Base-by-base conservation (phyloP, 1,140 invertebrate genomes). In the Bactericera cockerelli region DNA sequence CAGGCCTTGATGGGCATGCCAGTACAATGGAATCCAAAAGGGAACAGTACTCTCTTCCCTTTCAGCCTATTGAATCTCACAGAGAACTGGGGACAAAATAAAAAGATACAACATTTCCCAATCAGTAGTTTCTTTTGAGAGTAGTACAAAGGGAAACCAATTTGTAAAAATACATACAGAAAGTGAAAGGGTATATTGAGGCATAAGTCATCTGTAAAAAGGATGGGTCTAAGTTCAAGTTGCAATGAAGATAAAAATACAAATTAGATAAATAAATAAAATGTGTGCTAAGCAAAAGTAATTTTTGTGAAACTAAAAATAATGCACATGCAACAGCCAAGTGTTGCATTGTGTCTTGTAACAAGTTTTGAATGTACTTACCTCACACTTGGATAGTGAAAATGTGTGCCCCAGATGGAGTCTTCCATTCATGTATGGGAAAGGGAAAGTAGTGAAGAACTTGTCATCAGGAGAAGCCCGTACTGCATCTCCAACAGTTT, bases 351-450 rank as follows among this genome's bases (percentile, higher is more conserved):
- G n/a, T n/a, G n/a, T n/a, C n/a, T n/a, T n/a, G 28, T 31, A 31
- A 31, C 13, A 31, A 13, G 28, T 31, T 31, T 31, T 13, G 13
- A 6, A 13, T 31, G 13, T 4, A 62, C 26, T 62, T 75, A 82
- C 80, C 69, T 98, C 95, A 73, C 90, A 93, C 79, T 99, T 99
- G 36, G 93, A 94, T 26, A 98, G 69, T 14, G 93, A 90, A 77
- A 99, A 99, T 6, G 92, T 93, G 71, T 99, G 97, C 0, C 97
- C 97, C 55, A 99, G 75, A 79, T 99, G 97, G 57, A 99, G 79
- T 49, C 87, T 79, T 25, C 97, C 97, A 82, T 99, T 99, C 96
- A 99, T 99, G 67, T 99, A 99, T 0, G 96, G 96, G 77, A 86
- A 99, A 2, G 96, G 96, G 78, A 99, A 99, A 8, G 92, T 97